Evolutionary conservation across 2,113 vertebrate species (phyloP).

Genomic region (Passer montanus): DNA sequence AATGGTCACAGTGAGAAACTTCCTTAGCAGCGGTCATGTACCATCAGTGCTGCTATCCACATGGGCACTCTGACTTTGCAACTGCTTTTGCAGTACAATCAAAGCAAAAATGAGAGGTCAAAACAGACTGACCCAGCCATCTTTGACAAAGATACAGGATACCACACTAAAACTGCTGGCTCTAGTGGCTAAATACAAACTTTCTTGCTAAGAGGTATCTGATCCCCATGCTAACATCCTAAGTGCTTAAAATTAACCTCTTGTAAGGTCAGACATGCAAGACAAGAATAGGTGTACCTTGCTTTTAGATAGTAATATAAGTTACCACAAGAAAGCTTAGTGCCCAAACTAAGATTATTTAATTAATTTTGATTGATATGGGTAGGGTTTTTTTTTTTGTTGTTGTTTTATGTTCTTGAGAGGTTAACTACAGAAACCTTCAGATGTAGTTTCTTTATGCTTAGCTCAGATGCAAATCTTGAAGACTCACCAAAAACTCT

Average conservation of each 20-base stretch:
- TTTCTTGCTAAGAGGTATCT: neutral
- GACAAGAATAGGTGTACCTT: neutral
- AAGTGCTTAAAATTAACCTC: neutral
- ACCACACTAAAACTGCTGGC: neutral
- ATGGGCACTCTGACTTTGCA: neutral
- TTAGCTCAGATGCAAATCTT: conserved; percentile 39
- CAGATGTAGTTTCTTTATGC: neutral
- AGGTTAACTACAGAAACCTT: conserved; percentile 49
- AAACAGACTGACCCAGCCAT: neutral
- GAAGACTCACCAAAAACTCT: conserved; percentile 14
- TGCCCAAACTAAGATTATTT: neutral
- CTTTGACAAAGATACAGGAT: neutral
- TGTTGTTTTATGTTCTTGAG: neutral
- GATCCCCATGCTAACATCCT: neutral
- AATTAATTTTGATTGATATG: neutral
- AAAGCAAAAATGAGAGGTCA: neutral
- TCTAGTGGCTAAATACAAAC: neutral
- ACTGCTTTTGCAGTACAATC: neutral
- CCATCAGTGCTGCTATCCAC: accelerated
- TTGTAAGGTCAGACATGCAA: neutral
- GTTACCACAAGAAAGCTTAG: neutral
- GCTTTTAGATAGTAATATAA: neutral
- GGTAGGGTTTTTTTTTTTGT: neutral
- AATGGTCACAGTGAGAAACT: neutral
- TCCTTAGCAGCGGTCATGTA: neutral